Conservation (phyloP, 2,888 invertebrate genomes). For the Euzetes globulus region DNA sequence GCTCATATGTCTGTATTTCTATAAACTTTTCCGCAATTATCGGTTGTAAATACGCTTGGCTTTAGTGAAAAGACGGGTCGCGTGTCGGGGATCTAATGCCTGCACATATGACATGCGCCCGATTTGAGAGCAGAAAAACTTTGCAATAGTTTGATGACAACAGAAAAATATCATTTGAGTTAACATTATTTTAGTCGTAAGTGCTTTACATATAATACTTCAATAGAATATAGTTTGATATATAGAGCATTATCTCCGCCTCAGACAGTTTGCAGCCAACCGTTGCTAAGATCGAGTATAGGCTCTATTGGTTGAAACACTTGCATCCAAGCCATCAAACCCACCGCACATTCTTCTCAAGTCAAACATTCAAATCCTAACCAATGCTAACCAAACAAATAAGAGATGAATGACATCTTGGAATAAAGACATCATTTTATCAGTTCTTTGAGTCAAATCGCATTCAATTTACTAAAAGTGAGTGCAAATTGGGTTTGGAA, state of each 20-base stretch:
- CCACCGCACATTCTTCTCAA: constrained; percentile 23
- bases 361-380: constrained; percentile 4
- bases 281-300: constrained; percentile 14
- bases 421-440: background rate
- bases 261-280: constrained; percentile 13
- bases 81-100: background rate
- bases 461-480: background rate
- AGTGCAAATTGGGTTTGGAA: no score
- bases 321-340: background rate
- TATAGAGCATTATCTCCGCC: constrained; percentile 14
- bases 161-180: constrained; percentile 12
- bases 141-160: constrained; percentile 13
- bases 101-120: constrained; percentile 5
- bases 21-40: background rate
- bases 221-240: background rate
- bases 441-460: background rate
- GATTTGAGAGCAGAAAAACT: background rate
- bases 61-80: background rate
- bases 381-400: constrained; percentile 3
- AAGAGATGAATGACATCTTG: constrained; percentile 8
- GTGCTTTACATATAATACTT: background rate
- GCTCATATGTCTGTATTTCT: constrained; percentile 21
- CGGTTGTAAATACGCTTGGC: background rate
- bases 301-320: background rate
- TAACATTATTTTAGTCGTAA: constrained; percentile 10